A percentile compares a stretch with the other conserved stretches of the same genome.
phyloP scores from a whole-genome alignment of 1,140 invertebrate genomes.

The Whitmania pigra region DNA sequence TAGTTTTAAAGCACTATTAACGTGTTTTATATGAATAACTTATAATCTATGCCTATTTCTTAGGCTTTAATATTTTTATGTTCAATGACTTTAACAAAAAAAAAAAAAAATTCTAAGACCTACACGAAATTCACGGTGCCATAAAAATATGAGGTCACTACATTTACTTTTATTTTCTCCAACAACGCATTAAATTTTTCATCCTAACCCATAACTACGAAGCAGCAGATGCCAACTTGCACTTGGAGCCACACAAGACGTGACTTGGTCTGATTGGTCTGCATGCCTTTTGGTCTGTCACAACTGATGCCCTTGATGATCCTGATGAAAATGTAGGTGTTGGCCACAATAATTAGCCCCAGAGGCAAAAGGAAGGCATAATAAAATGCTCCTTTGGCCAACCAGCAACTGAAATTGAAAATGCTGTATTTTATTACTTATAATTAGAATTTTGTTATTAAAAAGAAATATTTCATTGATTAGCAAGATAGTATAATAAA shows the following conservation, averaged over 20 bases:
- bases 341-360: conserved; percentile 38
- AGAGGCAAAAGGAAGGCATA: conserved; percentile 42
- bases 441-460: not conserved
- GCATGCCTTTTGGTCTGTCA: conserved; percentile 31
- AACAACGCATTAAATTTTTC: not conserved
- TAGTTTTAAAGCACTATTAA: not conserved
- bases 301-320: conserved; percentile 40
- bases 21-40: too few species aligned
- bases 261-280: conserved; percentile 37
- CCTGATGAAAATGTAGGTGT: conserved; percentile 38
- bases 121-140: too few species aligned
- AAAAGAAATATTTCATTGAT: too few species aligned
- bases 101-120: too few species aligned
- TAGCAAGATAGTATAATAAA: too few species aligned
- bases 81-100: too few species aligned
- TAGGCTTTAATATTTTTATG: too few species aligned
- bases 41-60: too few species aligned
- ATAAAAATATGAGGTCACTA: not conserved
- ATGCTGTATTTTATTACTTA: not conserved
- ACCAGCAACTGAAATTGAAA: conserved; percentile 39
- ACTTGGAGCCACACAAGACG: conserved; percentile 38
- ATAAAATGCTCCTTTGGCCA: conserved; percentile 38
- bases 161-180: not conserved
- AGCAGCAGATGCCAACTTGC: conserved; percentile 43
- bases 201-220: conserved; percentile 38